Evolutionary conservation across 92 coral and sea anemone genomes (phyloP).

Genomic region (Desmophyllum pertusum): DNA sequence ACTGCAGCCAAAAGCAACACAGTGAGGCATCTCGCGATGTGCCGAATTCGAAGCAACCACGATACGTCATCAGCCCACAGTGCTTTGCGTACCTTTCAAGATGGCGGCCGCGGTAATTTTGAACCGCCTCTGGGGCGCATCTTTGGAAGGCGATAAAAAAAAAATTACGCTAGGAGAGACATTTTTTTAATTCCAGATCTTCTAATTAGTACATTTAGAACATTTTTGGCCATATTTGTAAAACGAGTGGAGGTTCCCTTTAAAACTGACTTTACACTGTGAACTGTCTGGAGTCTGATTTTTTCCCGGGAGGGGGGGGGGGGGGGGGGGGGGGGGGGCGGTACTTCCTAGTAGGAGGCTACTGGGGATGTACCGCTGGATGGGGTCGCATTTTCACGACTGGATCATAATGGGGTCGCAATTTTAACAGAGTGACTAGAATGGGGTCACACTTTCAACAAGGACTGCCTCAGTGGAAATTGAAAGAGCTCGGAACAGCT

Average conservation of each 20-base stretch:
- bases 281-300: too few species aligned
- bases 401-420: too few species aligned
- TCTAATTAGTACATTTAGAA: not conserved
- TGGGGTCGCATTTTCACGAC: too few species aligned
- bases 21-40: constrained; percentile 20
- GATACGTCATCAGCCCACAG: constrained; percentile 3
- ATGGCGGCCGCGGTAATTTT: constrained; percentile 9
- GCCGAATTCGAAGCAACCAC: not conserved
- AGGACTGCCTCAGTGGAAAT: too few species aligned
- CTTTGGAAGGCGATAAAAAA: not conserved
- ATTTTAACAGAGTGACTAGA: too few species aligned
- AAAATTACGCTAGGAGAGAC: not conserved
- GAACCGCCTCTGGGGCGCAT: not conserved
- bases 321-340: too few species aligned
- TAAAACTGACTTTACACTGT: too few species aligned
- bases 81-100: not conserved
- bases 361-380: too few species aligned
- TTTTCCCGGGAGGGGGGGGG: too few species aligned
- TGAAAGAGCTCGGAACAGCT: too few species aligned
- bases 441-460: too few species aligned
- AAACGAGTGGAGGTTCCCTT: not conserved
- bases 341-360: too few species aligned
- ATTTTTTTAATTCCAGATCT: not conserved
- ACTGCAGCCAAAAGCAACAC: not conserved
- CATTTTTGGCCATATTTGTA: not conserved